A percentile compares a stretch with the other conserved stretches of the same genome.
Evolutionary conservation across 2,888 invertebrate genomes (phyloP).

Genomic region (Cephus runcator): DNA sequence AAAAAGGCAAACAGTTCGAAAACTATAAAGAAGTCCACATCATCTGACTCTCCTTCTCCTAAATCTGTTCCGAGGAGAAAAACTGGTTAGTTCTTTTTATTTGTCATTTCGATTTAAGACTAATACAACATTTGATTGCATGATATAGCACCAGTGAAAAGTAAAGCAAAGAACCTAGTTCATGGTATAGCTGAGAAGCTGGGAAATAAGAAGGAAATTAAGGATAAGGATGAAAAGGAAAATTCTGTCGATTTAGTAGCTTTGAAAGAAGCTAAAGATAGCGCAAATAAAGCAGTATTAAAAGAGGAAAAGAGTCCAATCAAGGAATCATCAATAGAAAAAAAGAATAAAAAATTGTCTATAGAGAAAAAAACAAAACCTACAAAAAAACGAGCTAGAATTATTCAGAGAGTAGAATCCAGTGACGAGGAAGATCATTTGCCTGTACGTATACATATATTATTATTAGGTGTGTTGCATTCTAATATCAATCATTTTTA

Average conservation of each 20-base stretch:
- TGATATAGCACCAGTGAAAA: conserved; percentile 16
- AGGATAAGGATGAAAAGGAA: conserved; percentile 12
- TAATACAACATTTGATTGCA: background rate
- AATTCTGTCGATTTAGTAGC: background rate
- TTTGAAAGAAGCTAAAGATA: background rate
- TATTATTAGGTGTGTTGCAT: background rate
- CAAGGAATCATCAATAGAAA: conserved; percentile 28
- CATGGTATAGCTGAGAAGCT: background rate
- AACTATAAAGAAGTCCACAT: background rate
- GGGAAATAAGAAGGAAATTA: conserved; percentile 20
- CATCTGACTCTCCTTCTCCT: conserved; percentile 8
- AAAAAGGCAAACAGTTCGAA: conserved; percentile 28
- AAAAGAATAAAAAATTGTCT: conserved; percentile 32
- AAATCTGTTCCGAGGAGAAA: conserved; percentile 7
- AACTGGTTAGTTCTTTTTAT: background rate
- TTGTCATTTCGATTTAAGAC: background rate
- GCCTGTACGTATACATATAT: conserved; percentile 27
- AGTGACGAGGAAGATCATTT: conserved; percentile 59
- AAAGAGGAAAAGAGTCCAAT: conserved; percentile 15
- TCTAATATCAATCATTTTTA: conserved; percentile 4
- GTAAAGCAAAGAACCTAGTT: conserved; percentile 17
- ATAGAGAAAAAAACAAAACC: conserved; percentile 21
- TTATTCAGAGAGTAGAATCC: conserved; percentile 45
- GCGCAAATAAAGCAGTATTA: conserved; percentile 6
- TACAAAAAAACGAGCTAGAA: conserved; percentile 42